These are phyloP conservation scores for Pemphredon lugubris DNA, from an alignment of 2,888 invertebrate genomes.

Conservation along the genomic window DNA sequence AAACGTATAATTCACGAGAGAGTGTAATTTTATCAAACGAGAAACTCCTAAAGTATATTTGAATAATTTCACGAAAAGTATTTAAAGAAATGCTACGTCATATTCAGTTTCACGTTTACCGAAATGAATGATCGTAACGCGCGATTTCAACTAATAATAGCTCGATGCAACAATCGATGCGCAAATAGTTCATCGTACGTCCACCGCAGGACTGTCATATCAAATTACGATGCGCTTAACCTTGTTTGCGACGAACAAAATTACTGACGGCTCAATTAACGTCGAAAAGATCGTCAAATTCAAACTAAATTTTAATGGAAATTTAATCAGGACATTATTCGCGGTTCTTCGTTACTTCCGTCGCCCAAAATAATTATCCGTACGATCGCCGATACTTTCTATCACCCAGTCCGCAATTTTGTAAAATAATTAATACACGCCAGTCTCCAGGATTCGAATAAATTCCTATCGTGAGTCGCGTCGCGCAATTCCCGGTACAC, in stretches of 20 bases:
- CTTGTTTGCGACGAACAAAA: slow-evolving; percentile 37
- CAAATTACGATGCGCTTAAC: slow-evolving; percentile 32
- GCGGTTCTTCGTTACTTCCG: slow-evolving; percentile 23
- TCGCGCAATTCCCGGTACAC: too few relatives aligned
- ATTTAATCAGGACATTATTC: slow-evolving; percentile 34
- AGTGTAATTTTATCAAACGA: too few relatives aligned
- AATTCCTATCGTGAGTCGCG: too few relatives aligned
- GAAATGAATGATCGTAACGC: too few relatives aligned
- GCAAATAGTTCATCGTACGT: slow-evolving; percentile 23
- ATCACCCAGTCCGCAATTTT: background rate
- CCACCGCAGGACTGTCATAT: slow-evolving; percentile 33
- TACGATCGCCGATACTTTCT: too few relatives aligned
- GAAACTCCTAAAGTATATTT: too few relatives aligned
- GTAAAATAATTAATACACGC: background rate
- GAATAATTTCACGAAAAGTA: background rate
- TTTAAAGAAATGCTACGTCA: too few relatives aligned
- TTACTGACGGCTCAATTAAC: slow-evolving; percentile 28
- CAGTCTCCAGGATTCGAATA: background rate
- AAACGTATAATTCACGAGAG: too few relatives aligned
- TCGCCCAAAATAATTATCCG: background rate
- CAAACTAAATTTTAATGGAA: slow-evolving; percentile 13
- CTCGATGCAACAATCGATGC: background rate
- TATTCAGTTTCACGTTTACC: too few relatives aligned
- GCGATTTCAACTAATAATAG: background rate
- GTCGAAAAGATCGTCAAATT: slow-evolving; percentile 28